Evolutionary conservation across 2,888 invertebrate species (phyloP).

Genomic region (Lacanobia wlatinum): DNA sequence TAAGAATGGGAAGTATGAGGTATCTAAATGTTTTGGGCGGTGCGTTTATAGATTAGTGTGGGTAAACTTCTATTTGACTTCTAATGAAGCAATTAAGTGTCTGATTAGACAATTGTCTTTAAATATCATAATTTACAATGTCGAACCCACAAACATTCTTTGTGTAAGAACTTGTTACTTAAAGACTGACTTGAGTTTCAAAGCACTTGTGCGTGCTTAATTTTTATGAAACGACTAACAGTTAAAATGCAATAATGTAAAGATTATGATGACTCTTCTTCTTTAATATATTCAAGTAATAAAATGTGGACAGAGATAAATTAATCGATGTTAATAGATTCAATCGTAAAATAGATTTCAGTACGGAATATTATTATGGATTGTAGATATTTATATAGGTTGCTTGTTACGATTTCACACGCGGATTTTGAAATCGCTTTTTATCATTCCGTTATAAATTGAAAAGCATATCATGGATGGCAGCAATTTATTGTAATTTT

Average conservation of each 20-base stretch:
- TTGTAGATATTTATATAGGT: slow-evolving; percentile 72
- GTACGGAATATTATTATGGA: slow-evolving; percentile 66
- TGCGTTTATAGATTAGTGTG: slow-evolving; percentile 59
- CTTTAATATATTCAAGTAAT: slow-evolving; percentile 61
- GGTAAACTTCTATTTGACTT: slow-evolving; percentile 54
- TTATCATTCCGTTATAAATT: slow-evolving; percentile 84
- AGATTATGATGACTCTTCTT: slow-evolving; percentile 59
- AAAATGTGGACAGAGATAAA: slow-evolving; percentile 63
- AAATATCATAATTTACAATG: slow-evolving; percentile 59
- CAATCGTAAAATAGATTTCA: slow-evolving; percentile 65
- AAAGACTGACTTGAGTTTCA: slow-evolving; percentile 77
- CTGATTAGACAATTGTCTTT: slow-evolving; percentile 53
- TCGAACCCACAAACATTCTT: slow-evolving; percentile 64
- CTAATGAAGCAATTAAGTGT: slow-evolving; percentile 50
- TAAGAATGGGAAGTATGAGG: slow-evolving; percentile 37
- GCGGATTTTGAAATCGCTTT: slow-evolving; percentile 74
- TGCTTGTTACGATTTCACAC: slow-evolving; percentile 77
- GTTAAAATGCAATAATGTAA: slow-evolving; percentile 60
- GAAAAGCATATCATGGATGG: slow-evolving; percentile 84
- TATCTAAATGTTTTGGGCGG: slow-evolving; percentile 59
- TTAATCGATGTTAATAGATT: slow-evolving; percentile 71
- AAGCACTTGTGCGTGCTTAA: slow-evolving; percentile 60
- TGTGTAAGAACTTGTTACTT: slow-evolving; percentile 70
- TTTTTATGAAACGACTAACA: slow-evolving; percentile 65
- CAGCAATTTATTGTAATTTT: slow-evolving; percentile 77